Conservation (phyloP, 2,888 invertebrate species). For the Volucella inanis region DNA sequence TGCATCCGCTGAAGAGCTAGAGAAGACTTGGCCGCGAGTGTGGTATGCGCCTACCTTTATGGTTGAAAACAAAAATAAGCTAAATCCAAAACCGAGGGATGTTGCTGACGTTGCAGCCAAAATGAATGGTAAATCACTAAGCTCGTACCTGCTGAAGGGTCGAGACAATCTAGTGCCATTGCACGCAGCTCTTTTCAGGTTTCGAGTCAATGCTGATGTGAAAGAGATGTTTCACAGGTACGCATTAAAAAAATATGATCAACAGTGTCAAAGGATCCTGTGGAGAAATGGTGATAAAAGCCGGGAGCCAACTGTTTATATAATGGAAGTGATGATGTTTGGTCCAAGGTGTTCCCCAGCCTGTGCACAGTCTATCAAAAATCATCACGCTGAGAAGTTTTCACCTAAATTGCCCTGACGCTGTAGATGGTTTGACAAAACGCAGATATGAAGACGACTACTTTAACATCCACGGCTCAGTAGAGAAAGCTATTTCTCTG, state of each 20-base stretch:
- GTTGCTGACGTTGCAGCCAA: constrained; percentile 12
- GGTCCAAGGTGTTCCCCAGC: too few species aligned
- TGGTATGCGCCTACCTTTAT: background rate
- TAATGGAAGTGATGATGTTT: too few species aligned
- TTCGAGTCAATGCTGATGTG: constrained; percentile 13
- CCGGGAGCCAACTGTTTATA: background rate
- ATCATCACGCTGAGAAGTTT: too few species aligned
- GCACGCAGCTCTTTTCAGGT: background rate
- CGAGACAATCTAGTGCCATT: background rate
- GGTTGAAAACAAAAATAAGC: background rate
- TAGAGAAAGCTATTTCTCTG: constrained; percentile 7
- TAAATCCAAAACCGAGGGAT: background rate
- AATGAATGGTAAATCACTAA: background rate
- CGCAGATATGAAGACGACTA: constrained; percentile 18
- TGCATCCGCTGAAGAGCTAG: background rate
- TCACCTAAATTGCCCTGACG: too few species aligned
- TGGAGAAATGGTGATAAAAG: constrained; percentile 3
- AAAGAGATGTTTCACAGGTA: constrained; percentile 5
- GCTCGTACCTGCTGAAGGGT: background rate
- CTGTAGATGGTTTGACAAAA: background rate
- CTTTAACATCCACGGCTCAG: constrained; percentile 3
- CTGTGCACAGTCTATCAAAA: too few species aligned
- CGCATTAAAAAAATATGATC: constrained; percentile 10
- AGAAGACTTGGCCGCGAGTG: background rate
- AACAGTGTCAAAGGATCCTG: constrained; percentile 15